A percentile compares a stretch with the other conserved stretches of the same genome.
Evolutionary conservation across 2,113 vertebrate genomes (phyloP).

Genomic region (Lates calcarifer): DNA sequence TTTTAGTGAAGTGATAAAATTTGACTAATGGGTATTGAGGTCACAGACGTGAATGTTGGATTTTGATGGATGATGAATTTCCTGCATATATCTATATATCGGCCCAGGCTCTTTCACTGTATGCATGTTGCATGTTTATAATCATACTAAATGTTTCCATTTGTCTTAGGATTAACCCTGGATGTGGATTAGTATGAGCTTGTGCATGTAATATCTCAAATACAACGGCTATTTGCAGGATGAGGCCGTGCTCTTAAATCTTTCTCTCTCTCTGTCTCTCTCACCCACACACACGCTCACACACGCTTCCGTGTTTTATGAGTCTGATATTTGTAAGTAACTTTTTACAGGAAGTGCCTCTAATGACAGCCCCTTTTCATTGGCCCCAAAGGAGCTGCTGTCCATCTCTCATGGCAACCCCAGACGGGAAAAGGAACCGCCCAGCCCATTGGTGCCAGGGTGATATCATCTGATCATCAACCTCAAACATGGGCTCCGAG

Average conservation of each 20-base stretch:
- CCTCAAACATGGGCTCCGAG: conserved; percentile 76
- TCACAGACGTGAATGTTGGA: conserved; percentile 24
- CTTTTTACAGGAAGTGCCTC: conserved; percentile 77
- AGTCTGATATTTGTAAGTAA: conserved; percentile 72
- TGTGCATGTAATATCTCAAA: conserved; percentile 18
- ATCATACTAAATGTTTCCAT: conserved; percentile 25
- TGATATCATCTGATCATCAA: conserved; percentile 84
- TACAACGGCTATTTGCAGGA: conserved; percentile 12
- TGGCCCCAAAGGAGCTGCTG: conserved; percentile 71
- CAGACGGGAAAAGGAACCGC: conserved; percentile 73
- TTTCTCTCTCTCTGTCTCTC: conserved; percentile 7
- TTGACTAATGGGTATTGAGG: conserved; percentile 42
- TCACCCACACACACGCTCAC: conserved; percentile 3
- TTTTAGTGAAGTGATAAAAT: conserved; percentile 46
- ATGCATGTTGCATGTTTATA: conserved; percentile 15
- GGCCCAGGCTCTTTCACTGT: not conserved
- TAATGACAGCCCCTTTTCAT: conserved; percentile 70
- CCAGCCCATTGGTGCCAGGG: conserved; percentile 68
- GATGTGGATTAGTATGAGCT: conserved; percentile 19
- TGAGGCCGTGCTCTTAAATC: not conserved
- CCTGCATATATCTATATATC: conserved; percentile 1
- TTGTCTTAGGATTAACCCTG: conserved; percentile 37
- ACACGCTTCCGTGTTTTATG: conserved; percentile 50
- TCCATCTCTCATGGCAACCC: conserved; percentile 73
- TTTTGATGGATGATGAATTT: conserved; percentile 27